These are phyloP conservation scores for Steinernema feltiae DNA, from an alignment of 1,140 invertebrate species.

Conservation along the genomic window DNA sequence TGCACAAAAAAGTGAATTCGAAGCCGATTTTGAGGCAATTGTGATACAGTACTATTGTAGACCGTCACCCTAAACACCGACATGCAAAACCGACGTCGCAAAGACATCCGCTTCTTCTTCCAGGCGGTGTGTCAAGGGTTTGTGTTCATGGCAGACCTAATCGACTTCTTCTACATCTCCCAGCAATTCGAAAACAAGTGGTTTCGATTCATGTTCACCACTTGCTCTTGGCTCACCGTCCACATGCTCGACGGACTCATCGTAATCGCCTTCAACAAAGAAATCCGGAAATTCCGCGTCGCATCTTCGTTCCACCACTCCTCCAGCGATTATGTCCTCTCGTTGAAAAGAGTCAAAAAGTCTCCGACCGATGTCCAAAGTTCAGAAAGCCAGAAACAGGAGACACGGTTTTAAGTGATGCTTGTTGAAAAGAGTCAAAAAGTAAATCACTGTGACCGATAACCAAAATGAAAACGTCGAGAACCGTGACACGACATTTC, in stretches of 20 bases:
- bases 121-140: slow-evolving; percentile 2
- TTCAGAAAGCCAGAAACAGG: too few species aligned
- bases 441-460: too few species aligned
- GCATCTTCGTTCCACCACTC: too few species aligned
- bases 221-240: slow-evolving; percentile 16
- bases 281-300: not conserved
- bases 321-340: too few species aligned
- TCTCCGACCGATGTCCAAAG: too few species aligned
- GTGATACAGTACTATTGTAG: not conserved
- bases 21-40: not conserved
- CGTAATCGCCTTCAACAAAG: not conserved
- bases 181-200: slow-evolving; percentile 16
- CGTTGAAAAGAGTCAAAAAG: too few species aligned
- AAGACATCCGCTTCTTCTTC: slow-evolving; percentile 7
- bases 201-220: not conserved
- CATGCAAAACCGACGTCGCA: not conserved
- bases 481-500: too few species aligned
- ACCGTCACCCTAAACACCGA: not conserved
- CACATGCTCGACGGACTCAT: slow-evolving; percentile 7
- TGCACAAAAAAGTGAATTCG: not conserved
- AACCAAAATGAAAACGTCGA: too few species aligned
- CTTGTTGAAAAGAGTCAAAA: too few species aligned
- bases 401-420: too few species aligned
- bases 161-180: slow-evolving; percentile 4
- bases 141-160: slow-evolving; percentile 13